These are phyloP conservation scores for Brachionus sp. DNA, from an alignment of 1,140 invertebrate genomes.

Conservation along the genomic window DNA sequence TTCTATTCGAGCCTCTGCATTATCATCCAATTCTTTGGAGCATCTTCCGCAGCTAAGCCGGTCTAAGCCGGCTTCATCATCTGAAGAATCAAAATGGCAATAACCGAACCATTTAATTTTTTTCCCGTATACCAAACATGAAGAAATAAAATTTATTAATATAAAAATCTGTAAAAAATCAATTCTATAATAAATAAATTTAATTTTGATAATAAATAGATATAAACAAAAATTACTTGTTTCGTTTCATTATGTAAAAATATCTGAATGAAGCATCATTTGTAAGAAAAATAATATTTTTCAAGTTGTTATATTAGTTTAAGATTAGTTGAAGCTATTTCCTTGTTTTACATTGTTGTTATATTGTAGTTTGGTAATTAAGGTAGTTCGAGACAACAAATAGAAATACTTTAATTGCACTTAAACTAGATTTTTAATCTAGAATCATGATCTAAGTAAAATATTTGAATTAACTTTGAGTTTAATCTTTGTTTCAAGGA, in stretches of 20 bases:
- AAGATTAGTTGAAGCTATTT: neutral
- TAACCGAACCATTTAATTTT: slow-evolving; percentile 29
- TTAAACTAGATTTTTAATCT: slow-evolving; percentile 31
- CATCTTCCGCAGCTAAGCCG: slow-evolving; percentile 17
- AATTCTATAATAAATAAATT: neutral
- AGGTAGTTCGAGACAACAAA: neutral
- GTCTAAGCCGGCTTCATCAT: neutral
- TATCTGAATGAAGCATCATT: neutral
- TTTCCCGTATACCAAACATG: neutral
- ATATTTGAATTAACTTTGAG: slow-evolving; percentile 10
- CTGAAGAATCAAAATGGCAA: slow-evolving; percentile 14
- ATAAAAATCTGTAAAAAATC: neutral
- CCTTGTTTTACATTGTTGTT: slow-evolving; percentile 26
- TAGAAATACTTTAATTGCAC: neutral
- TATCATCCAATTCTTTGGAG: neutral
- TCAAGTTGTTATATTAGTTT: neutral
- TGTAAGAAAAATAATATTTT: neutral
- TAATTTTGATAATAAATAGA: neutral
- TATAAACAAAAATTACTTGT: neutral
- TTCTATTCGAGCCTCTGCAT: neutral
- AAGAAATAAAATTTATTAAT: neutral
- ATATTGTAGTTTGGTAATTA: slow-evolving; percentile 14
- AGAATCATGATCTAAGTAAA: slow-evolving; percentile 19
- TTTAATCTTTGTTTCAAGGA: neutral
- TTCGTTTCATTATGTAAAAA: slow-evolving; percentile 12